Percentiles rank a stretch among this genome's conserved stretches.
These are phyloP conservation scores for Coreoperca whiteheadi DNA, from an alignment of 2,113 vertebrate genomes.

Conservation along the genomic window DNA sequence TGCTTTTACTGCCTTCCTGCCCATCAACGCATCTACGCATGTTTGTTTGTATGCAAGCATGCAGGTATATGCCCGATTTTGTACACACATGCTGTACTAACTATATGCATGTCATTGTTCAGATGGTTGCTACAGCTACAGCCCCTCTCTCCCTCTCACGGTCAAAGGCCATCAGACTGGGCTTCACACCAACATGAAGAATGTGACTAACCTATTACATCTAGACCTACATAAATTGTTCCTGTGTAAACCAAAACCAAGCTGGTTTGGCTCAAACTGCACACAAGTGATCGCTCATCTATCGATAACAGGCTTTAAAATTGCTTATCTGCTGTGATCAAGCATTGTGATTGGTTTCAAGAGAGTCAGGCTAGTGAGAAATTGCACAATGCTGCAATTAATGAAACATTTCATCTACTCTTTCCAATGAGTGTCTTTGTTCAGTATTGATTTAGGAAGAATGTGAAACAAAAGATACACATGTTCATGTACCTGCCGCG, in stretches of 20 bases:
- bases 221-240: background rate
- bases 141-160: background rate
- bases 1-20: constrained; percentile 46
- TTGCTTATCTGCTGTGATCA: background rate
- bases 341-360: background rate
- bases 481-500: background rate
- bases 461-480: constrained; percentile 37
- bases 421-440: constrained; percentile 39
- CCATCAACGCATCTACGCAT: background rate
- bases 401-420: constrained; percentile 8
- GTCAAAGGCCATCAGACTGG: constrained; percentile 37
- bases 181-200: constrained; percentile 4
- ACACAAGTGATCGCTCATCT: background rate
- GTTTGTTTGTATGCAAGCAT: constrained; percentile 31
- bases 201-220: background rate
- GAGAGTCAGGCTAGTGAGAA: background rate
- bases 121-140: constrained; percentile 24
- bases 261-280: background rate
- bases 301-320: constrained; percentile 6
- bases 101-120: constrained; percentile 32
- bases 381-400: constrained; percentile 1
- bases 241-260: background rate
- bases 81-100: constrained; percentile 34
- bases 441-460: constrained; percentile 55
- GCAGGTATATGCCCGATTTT: constrained; percentile 9